These are phyloP conservation scores for Nannobrachium achirus DNA, from an alignment of 2,113 vertebrate species.

Conservation along the genomic window DNA sequence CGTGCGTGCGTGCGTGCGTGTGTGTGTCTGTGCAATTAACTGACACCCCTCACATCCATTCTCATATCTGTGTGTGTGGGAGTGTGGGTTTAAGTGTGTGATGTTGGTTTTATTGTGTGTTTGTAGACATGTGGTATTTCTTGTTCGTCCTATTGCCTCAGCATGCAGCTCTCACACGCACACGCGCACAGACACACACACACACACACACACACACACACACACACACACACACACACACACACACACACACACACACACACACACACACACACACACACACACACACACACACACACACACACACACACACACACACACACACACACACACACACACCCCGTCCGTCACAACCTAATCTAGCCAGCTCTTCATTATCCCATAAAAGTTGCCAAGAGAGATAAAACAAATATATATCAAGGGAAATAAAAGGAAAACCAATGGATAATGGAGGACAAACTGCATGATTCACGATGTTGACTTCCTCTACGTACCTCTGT, in stretches of 20 bases:
- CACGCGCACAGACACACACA: no score
- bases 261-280: background rate
- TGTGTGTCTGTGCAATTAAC: background rate
- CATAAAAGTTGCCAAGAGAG: background rate
- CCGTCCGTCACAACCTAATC: slow-evolving; percentile 16
- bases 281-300: no score
- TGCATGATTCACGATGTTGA: slow-evolving; percentile 21
- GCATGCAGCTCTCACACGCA: no score
- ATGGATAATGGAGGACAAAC: slow-evolving; percentile 17
- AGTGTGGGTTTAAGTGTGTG: no score
- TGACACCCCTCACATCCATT: no score
- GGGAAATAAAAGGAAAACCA: background rate
- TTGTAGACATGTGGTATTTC: no score
- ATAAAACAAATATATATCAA: background rate
- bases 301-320: slow-evolving; percentile 13
- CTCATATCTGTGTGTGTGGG: no score
- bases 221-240: background rate
- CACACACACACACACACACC: slow-evolving; percentile 32
- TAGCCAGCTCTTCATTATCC: slow-evolving; percentile 15
- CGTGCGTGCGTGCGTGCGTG: slow-evolving; percentile 38
- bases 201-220: background rate
- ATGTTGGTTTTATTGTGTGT: no score
- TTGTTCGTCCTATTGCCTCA: no score
- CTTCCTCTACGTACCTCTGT: slow-evolving; percentile 24
- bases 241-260: no score